Base-by-base conservation (phyloP, 2,797 vertebrate species). In the Rhodeus uyekii region DNA sequence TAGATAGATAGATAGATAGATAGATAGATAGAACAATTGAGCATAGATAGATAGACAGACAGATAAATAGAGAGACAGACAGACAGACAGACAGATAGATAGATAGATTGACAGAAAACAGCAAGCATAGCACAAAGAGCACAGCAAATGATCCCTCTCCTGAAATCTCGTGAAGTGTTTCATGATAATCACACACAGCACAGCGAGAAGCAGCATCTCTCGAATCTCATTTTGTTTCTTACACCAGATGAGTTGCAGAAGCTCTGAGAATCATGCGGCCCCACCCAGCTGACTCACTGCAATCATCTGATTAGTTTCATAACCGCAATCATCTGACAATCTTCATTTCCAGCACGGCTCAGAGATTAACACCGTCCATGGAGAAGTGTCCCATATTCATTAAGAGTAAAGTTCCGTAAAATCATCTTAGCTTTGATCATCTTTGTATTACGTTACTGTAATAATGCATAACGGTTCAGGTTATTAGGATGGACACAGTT, bases 261-360 rank as follows among this genome's bases (percentile, higher is more conserved):
- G 13, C 39, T 77, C 27, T 39, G n/a, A 38, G 39, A 39, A 55
- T 64, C 80, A 44, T 64, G 67, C 58, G 14, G 76, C 86, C 84
- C 87, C 91, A 89, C 89, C 92, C 82, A 71, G 86, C 78, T 92
- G 89, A 92, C 89, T 91, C 88, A 89, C 80, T 67, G 58, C 75
- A 86, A 78, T 83, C 87, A 85, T 76, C 87, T 78, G 79, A 87
- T 71, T 79, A 50, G 55, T 73, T 81, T 87, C 60, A 78, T 75
- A 73, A 74, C 63, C 75, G 63, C 72, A 83, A 85, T 86, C 74
- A 29, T 34, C 39, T 67, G 18, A 60, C 27, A 53, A 67, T 32
- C 73, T 71, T 78, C 67, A 83, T 18, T n/a, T n/a, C 42, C 65
- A 74, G 42, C 50, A 44, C 22, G 4, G n/a, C 72, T 18, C 60